These are phyloP conservation scores for Paratrypauchen microcephalus DNA, from an alignment of 2,797 vertebrate species.

Conservation along the genomic window DNA sequence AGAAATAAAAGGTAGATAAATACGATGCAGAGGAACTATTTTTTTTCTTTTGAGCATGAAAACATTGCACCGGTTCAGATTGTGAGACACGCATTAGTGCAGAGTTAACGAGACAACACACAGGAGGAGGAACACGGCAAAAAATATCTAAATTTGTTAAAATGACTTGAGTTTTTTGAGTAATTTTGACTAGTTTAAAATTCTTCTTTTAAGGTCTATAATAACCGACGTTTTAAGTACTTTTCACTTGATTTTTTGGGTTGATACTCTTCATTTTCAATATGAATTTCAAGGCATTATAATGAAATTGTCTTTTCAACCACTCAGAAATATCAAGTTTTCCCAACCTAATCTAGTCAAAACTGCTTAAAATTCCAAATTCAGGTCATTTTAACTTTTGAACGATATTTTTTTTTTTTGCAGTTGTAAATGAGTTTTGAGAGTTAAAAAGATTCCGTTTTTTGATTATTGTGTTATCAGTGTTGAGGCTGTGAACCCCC, in stretches of 20 bases:
- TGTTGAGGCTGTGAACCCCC: constrained; percentile 47
- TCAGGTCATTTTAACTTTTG: neutral
- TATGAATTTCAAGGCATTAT: too few relatives aligned
- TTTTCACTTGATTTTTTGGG: neutral
- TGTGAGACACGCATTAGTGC: constrained; percentile 76
- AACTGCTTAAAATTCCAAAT: neutral
- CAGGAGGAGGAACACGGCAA: neutral
- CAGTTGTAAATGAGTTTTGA: neutral
- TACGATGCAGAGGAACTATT: constrained; percentile 54
- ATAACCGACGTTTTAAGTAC: too few relatives aligned
- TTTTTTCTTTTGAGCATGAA: constrained; percentile 39
- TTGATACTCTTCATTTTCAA: neutral
- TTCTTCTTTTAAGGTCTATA: neutral
- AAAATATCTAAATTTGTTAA: neutral
- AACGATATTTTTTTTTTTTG: neutral
- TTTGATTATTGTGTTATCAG: constrained; percentile 88
- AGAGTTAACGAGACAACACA: constrained; percentile 37
- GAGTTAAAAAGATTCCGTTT: constrained; percentile 23
- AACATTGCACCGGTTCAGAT: constrained; percentile 67
- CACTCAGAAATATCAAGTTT: neutral
- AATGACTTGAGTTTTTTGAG: neutral
- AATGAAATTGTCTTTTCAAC: too few relatives aligned
- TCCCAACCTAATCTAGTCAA: neutral
- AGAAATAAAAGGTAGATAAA: constrained; percentile 71
- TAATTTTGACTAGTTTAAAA: neutral